These are phyloP conservation scores for Myotis lucifugus DNA, from an alignment of 2,113 vertebrate species.

Conservation along the genomic window DNA sequence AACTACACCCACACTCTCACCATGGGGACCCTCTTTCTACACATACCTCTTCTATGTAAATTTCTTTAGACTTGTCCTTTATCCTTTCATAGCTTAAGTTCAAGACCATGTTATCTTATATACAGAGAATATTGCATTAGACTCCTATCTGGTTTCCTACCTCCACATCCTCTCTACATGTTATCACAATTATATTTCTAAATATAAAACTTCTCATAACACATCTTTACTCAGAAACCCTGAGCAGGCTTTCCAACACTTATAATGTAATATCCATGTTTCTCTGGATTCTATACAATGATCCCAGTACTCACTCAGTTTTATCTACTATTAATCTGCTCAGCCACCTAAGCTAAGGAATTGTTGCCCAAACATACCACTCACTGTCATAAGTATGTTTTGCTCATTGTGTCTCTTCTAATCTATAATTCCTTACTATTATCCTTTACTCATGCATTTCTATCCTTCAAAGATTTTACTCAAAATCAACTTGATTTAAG, in stretches of 20 bases:
- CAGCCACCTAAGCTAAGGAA: not conserved
- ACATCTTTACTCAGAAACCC: not conserved
- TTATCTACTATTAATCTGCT: not conserved
- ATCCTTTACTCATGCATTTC: not conserved
- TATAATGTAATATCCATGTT: not conserved
- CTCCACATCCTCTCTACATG: not conserved
- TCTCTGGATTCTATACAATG: not conserved
- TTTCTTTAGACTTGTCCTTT: not conserved
- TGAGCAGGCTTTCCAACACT: not conserved
- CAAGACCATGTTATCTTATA: not conserved
- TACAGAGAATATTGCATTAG: not conserved
- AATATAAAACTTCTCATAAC: not conserved
- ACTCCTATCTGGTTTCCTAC: not conserved
- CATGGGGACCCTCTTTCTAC: not conserved
- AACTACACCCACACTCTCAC: not conserved
- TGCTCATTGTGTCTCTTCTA: not conserved
- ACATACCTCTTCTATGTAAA: not conserved
- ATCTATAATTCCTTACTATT: not conserved
- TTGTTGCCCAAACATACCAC: not conserved
- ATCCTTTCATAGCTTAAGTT: not conserved
- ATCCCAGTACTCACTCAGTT: not conserved
- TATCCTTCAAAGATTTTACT: not conserved
- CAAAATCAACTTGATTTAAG: not conserved
- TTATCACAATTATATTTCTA: not conserved
- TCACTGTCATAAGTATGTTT: not conserved